Conservation (phyloP, 2,797 vertebrate genomes). For the Gambelia wislizenii region DNA sequence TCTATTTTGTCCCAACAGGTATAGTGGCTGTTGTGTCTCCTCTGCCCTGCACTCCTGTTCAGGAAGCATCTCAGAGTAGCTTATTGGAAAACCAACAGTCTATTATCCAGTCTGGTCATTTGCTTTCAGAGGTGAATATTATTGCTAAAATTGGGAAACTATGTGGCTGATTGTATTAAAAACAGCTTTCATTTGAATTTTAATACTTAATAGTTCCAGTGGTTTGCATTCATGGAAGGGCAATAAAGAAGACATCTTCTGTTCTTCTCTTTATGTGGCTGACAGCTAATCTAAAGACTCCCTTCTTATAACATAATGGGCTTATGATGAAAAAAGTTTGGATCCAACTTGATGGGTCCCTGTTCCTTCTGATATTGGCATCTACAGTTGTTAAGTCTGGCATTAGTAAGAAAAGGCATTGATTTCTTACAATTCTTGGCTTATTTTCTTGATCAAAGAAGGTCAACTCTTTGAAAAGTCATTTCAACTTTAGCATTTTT, state of each 20-base stretch:
- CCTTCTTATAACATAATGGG: background rate
- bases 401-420: background rate
- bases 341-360: background rate
- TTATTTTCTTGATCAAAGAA: background rate
- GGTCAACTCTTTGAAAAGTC: background rate
- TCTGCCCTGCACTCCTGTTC: conserved; percentile 71
- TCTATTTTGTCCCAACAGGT: conserved; percentile 64
- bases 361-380: background rate
- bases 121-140: conserved; percentile 49
- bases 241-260: background rate
- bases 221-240: background rate
- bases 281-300: background rate
- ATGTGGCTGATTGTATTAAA: background rate
- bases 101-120: background rate
- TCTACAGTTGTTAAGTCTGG: background rate
- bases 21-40: conserved; percentile 77
- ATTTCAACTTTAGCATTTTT: background rate
- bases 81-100: conserved; percentile 15
- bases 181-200: background rate
- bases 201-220: background rate
- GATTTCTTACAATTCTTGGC: background rate
- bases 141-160: background rate
- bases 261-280: background rate
- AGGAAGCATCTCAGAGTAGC: conserved; percentile 18
- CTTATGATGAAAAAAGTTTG: background rate